A percentile compares a stretch with the other conserved stretches of the same genome.
Evolutionary conservation across 2,888 invertebrate species (phyloP).

Genomic region (Drosophila gaucha): DNA sequence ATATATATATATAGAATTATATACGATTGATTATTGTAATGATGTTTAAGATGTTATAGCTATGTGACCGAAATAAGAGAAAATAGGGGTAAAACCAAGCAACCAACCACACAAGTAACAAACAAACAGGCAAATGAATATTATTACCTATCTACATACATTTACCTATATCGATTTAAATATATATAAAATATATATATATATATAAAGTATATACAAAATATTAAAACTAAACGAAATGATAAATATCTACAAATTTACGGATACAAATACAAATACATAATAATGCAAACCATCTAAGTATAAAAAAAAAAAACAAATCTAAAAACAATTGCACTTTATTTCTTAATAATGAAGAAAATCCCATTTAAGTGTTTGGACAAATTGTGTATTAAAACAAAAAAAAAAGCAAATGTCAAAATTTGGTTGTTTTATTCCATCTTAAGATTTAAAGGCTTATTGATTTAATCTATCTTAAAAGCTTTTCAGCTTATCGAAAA

Average conservation of each 20-base stretch:
- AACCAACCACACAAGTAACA: conserved; percentile 53
- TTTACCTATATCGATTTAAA: conserved; percentile 78
- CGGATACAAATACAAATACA: conserved; percentile 69
- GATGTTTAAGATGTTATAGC: conserved; percentile 80
- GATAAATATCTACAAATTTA: conserved; percentile 74
- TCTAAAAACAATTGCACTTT: conserved; percentile 80
- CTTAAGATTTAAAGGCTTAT: background rate
- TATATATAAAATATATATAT: conserved; percentile 57
- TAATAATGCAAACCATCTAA: conserved; percentile 60
- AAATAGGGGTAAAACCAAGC: conserved; percentile 49
- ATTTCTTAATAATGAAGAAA: conserved; percentile 81
- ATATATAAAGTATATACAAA: conserved; percentile 63
- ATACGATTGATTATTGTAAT: conserved; percentile 72
- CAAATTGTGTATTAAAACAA: conserved; percentile 78
- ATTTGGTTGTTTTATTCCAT: conserved; percentile 44
- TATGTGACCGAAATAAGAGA: conserved; percentile 67
- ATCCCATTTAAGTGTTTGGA: conserved; percentile 83
- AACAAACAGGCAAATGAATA: conserved; percentile 73
- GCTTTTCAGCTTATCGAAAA: background rate
- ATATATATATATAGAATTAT: conserved; percentile 43
- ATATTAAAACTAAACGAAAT: conserved; percentile 63
- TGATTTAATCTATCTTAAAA: background rate
- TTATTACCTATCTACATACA: conserved; percentile 79
- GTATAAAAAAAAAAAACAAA: conserved; percentile 58
- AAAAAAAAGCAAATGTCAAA: conserved; percentile 53